phyloP scores from a whole-genome alignment of 2,888 invertebrate genomes.

The Taphrorychus bicolor region DNA sequence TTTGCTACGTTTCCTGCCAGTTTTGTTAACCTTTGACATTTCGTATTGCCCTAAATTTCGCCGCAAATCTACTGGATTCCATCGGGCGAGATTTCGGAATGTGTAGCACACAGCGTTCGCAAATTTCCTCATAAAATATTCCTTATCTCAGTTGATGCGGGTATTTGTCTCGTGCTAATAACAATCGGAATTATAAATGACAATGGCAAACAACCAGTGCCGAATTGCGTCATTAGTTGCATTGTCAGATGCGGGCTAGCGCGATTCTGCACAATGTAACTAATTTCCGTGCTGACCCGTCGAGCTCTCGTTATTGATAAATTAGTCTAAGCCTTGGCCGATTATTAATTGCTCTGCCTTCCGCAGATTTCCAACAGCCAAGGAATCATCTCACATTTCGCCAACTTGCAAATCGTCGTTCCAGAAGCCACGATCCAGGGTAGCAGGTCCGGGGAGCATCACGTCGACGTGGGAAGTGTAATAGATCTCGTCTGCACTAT shows the following conservation, averaged over 20 bases:
- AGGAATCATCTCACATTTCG: conserved; percentile 86
- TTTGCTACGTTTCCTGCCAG: not conserved
- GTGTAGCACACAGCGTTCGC: conserved; percentile 1
- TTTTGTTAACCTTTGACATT: not conserved
- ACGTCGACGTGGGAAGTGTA: conserved; percentile 88
- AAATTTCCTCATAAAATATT: conserved; percentile 11
- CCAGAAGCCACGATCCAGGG: conserved; percentile 91
- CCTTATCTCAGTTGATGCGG: conserved; percentile 6
- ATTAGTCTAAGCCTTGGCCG: not conserved
- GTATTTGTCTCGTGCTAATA: conserved; percentile 4
- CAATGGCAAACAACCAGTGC: conserved; percentile 2
- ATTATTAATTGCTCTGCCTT: not conserved
- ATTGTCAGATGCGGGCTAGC: conserved; percentile 7
- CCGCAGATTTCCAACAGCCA: conserved; percentile 82
- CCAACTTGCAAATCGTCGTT: conserved; percentile 86
- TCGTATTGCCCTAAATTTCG: not conserved
- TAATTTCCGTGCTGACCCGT: conserved; percentile 8
- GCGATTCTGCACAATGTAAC: conserved; percentile 8
- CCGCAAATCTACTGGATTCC: not conserved
- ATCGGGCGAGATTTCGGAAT: not conserved
- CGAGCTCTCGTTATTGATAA: not conserved
- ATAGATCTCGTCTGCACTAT: conserved; percentile 91
- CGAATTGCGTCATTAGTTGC: conserved; percentile 14
- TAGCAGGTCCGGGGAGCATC: conserved; percentile 78
- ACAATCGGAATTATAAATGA: conserved; percentile 16